Evolutionary conservation across 2,113 vertebrate species (phyloP), one percentile per base, ranked within the genome.

Genomic region (Climacteris rufus): DNA sequence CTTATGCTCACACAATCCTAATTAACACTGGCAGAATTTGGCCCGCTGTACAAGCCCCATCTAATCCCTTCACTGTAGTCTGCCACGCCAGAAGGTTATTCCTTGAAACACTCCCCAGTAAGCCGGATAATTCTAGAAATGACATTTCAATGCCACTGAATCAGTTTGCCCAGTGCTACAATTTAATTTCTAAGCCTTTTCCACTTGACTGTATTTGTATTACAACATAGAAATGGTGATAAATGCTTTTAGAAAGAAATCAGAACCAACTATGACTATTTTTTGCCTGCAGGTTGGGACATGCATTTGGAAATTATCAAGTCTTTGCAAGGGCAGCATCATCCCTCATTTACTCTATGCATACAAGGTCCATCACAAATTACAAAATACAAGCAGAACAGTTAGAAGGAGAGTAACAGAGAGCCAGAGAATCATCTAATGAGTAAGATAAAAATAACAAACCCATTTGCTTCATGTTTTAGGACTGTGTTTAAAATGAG

Each of bases 101-200:
- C 94, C 94, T 94, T 97, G 94, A 97, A 96, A 96, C 82, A 85
- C 65, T 85, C 63, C 56, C 57, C 82, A 80, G 75, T 95, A 95
- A 96, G 85, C 88, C 13, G 30, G 93, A 95, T 96, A 93, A 96
- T 92, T 94, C 86, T 50, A 89, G 76, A 94, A 96, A 95, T 91
- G 91, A 94, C 95, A 95, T 95, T 95, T 95, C 96, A 94, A 92
- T 95, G 93, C 87, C 93, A 96, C 30, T 11, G 16, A 91, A 94
- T 95, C 70, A 63, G 40, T 92, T 82, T 82, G 81, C 45, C 52
- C 77, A 56, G 53, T 42, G 23, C 70, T 80, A 75, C 2, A 0
- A 83, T 90, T 83, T 93, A 56, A 88, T 88, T 90, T 94, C 63
- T 78, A 93, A 92, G 66, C 79, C n/a, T 80, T 61, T 93, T 88